Percentiles rank a stretch among this genome's conserved stretches.
Conservation (phyloP, 2,888 invertebrate species). For the Desoria tigrina region DNA sequence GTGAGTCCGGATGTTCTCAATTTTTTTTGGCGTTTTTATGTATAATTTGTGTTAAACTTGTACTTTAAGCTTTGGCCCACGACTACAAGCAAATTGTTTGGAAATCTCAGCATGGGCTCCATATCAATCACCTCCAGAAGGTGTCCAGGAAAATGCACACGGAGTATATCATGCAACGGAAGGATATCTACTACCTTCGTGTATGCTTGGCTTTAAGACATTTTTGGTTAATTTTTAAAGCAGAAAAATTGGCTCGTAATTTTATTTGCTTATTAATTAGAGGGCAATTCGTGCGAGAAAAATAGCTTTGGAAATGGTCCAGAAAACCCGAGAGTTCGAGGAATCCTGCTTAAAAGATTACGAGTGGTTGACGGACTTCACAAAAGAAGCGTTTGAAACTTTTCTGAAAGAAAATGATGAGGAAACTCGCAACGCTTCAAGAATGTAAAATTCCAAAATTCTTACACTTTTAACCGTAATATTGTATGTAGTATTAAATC, state of each 20-base stretch:
- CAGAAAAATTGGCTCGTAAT: too few relatives aligned
- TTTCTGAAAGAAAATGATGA: conserved; percentile 52
- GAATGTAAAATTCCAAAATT: conserved; percentile 25
- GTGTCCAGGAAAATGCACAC: conserved; percentile 49
- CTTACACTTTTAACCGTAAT: neutral
- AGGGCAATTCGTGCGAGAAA: conserved; percentile 48
- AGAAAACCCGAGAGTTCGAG: conserved; percentile 43
- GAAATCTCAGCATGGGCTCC: conserved; percentile 47
- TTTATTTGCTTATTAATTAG: conserved; percentile 22
- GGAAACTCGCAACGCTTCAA: conserved; percentile 39
- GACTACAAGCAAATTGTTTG: conserved; percentile 47
- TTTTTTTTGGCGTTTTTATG: neutral
- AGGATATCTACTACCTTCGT: conserved; percentile 47
- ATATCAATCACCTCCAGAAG: conserved; percentile 50
- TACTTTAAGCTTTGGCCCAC: conserved; percentile 33
- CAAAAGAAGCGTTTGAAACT: conserved; percentile 46
- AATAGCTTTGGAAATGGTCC: conserved; percentile 42
- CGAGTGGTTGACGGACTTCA: conserved; percentile 50
- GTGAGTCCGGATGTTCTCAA: conserved; percentile 25
- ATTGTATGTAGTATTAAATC: neutral
- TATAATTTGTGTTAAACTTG: neutral
- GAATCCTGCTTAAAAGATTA: conserved; percentile 48
- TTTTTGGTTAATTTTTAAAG: neutral
- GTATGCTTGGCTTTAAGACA: conserved; percentile 28
- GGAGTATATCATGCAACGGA: conserved; percentile 49